Evolutionary conservation across 2,113 vertebrate genomes (phyloP).

Genomic region (Cyrtonyx montezumae): DNA sequence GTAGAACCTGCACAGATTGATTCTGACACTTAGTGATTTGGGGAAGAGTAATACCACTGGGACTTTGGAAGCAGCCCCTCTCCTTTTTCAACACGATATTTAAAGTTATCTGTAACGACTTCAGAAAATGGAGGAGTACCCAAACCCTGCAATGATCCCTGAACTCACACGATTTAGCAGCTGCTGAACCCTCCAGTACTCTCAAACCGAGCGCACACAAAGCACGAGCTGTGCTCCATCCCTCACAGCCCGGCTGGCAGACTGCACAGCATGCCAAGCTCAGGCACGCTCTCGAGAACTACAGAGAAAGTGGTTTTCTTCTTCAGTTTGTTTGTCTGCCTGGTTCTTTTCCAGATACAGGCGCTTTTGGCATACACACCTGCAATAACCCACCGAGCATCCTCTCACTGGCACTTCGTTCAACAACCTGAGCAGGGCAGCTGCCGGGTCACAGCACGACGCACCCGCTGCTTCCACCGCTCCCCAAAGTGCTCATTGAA

Average conservation of each 20-base stretch:
- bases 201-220: not conserved
- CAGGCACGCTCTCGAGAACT: not conserved
- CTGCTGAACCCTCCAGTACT: not conserved
- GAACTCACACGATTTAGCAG: not conserved
- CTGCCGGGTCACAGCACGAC: not conserved
- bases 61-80: not conserved
- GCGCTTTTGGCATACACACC: not conserved
- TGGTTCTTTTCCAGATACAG: not conserved
- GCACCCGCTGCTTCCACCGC: not conserved
- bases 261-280: not conserved
- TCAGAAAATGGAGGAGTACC: not conserved
- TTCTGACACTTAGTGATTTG: not conserved
- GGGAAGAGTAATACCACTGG: not conserved
- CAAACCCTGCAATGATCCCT: not conserved
- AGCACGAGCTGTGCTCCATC: not conserved
- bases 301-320: not conserved
- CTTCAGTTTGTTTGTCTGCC: no score
- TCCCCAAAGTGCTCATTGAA: not conserved
- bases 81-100: not conserved
- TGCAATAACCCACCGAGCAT: not conserved
- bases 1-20: not conserved
- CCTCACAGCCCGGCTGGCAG: not conserved
- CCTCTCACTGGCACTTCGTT: not conserved
- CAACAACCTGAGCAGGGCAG: not conserved
- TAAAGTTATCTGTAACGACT: not conserved